Evolutionary conservation across 2,113 vertebrate species (phyloP).

Genomic region (Oryctolagus cuniculus): DNA sequence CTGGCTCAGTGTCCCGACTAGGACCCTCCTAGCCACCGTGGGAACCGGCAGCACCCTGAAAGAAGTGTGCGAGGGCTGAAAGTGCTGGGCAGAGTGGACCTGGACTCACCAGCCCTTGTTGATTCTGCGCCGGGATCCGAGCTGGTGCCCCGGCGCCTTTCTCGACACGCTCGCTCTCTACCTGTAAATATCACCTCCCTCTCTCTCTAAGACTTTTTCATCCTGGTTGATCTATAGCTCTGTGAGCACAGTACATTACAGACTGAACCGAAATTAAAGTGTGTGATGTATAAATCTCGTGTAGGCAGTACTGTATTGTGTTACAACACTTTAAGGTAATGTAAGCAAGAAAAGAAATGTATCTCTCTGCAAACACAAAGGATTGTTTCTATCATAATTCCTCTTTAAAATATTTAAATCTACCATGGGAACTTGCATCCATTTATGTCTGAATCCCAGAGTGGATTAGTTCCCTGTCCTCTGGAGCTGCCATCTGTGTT

Average conservation of each 20-base stretch:
- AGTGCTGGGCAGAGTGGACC: neutral
- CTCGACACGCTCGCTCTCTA: rapidly evolving
- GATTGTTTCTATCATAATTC: constrained; percentile 69
- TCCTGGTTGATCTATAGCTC: constrained; percentile 33
- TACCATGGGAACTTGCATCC: constrained; percentile 45
- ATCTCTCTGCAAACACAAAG: constrained; percentile 62
- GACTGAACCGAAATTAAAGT: constrained; percentile 58
- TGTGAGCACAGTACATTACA: neutral
- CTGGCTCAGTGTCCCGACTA: neutral
- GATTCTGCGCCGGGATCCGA: neutral
- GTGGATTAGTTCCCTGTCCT: constrained; percentile 14
- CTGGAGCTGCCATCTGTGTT: neutral
- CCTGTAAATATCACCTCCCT: neutral
- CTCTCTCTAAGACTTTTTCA: neutral
- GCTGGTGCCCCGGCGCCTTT: neutral
- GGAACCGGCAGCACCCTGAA: neutral
- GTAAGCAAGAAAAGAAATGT: constrained; percentile 72
- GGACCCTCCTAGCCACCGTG: neutral
- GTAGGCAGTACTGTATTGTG: constrained; percentile 37
- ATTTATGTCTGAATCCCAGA: constrained; percentile 33
- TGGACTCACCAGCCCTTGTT: neutral
- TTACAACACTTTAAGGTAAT: constrained; percentile 63
- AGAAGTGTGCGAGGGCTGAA: rapidly evolving
- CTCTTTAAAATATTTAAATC: constrained; percentile 67
- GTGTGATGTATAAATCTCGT: constrained; percentile 8